Evolutionary conservation across 2,888 invertebrate species (phyloP).

Genomic region (Netelia melanura): DNA sequence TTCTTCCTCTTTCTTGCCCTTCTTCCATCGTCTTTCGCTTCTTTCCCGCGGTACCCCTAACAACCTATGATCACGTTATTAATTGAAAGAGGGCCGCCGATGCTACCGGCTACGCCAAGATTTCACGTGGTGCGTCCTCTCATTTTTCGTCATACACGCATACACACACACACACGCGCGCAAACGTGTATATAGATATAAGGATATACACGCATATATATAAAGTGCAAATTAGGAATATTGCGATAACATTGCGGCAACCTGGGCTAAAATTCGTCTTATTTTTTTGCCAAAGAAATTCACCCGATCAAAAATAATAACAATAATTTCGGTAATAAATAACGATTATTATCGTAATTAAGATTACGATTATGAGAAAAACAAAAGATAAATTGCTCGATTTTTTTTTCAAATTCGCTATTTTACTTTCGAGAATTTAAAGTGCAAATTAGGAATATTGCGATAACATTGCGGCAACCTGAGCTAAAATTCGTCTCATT

Average conservation of each 20-base stretch:
- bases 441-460: background rate
- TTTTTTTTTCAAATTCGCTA: background rate
- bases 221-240: background rate
- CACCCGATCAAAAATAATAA: too few relatives aligned
- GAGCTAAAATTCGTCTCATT: too few relatives aligned
- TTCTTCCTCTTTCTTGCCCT: constrained; percentile 23
- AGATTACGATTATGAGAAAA: background rate
- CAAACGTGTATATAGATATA: too few relatives aligned
- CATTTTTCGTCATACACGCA: background rate
- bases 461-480: background rate
- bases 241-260: background rate
- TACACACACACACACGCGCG: too few relatives aligned
- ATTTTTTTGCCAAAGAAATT: too few relatives aligned
- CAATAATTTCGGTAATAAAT: too few relatives aligned
- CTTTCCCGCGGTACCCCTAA: constrained; percentile 76
- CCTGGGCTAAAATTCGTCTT: too few relatives aligned
- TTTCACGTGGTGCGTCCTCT: constrained; percentile 44
- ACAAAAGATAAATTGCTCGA: background rate
- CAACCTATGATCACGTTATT: constrained; percentile 84
- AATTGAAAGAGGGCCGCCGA: constrained; percentile 83
- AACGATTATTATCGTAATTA: too few relatives aligned
- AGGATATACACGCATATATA: too few relatives aligned
- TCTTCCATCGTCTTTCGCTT: constrained; percentile 30
- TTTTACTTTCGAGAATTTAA: background rate
- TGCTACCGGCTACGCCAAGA: constrained; percentile 81